Evolutionary conservation across 2,797 vertebrate species (phyloP), one percentile per base, ranked within the genome.

Genomic region (Acanthurus leucopareius): DNA sequence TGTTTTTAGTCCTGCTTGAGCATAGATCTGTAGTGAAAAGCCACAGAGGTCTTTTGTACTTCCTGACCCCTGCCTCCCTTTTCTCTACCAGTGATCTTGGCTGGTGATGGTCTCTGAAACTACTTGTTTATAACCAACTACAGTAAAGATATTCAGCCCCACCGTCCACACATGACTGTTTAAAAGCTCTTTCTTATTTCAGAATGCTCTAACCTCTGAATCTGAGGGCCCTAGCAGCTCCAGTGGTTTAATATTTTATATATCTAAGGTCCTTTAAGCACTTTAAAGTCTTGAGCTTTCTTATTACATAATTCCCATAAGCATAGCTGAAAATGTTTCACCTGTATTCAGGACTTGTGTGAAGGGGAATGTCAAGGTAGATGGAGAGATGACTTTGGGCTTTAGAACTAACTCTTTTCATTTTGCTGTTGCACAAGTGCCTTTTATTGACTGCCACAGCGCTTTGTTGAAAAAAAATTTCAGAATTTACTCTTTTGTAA

Each of bases 1-100:
- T 83, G 80, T 91, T 91, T 84, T 82, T 56, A 89, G 83, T 89
- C 85, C 80, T 91, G 93, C 92, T 93, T 94, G 91, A 92, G 80
- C 83, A n/a, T 76, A 79, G 75, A 83, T 76, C 68, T 90, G 68
- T 89, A 79, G 80, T 84, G 58, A 69, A 75, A 89, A 87, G 89
- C 87, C 91, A 87, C 90, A 83, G 83, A 89, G 76, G 74, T 85
- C 75, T 80, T 9, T 83, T 71, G 67, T 85, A 80, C 68, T 64
- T 84, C 74, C 84, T 84, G 63, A 88, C 82, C 71, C 82, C 69
- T 52, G 32, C 65, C 48, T 73, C 69, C 69, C 67, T 73, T 76
- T 54, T 70, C 35, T 84, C 76, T 82, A 69, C 75, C 83, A 59
- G 84, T 87, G 74, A 75, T 80, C 79, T 70, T 73, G n/a, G 48